A percentile compares a stretch with the other conserved stretches of the same genome.
Evolutionary conservation across 1,140 invertebrate species (phyloP).

Genomic region (Apolygus lucorum): DNA sequence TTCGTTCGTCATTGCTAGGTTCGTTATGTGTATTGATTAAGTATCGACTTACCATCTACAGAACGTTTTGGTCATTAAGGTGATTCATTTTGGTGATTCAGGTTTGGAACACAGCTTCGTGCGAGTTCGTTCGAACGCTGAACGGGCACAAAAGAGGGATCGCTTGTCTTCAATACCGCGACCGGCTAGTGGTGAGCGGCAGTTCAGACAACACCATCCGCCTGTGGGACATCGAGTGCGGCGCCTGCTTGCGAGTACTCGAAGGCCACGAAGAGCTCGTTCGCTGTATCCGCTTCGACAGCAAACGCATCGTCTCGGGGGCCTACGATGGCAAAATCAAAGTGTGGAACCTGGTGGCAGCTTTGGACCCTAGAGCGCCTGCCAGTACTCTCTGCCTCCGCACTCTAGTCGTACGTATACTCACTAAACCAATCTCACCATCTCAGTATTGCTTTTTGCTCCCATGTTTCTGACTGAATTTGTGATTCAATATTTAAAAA

Average conservation of each 20-base stretch:
- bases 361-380: conserved; percentile 87
- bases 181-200: conserved; percentile 94
- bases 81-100: too few species aligned
- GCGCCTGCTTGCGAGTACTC: conserved; percentile 90
- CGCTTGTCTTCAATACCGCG: conserved; percentile 96
- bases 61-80: too few species aligned
- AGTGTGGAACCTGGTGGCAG: conserved; percentile 97
- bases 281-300: conserved; percentile 93
- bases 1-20: too few species aligned
- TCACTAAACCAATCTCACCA: too few species aligned
- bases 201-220: conserved; percentile 98
- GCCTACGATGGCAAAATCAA: conserved; percentile 99
- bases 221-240: conserved; percentile 99
- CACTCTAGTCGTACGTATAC: conserved; percentile 83
- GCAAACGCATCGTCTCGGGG: conserved; percentile 96
- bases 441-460: too few species aligned
- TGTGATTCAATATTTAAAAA: too few species aligned
- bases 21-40: too few species aligned
- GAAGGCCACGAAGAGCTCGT: conserved; percentile 99
- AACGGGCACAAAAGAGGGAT: conserved; percentile 99
- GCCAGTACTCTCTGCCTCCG: conserved; percentile 86
- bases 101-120: conserved; percentile 93
- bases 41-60: too few species aligned
- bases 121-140: conserved; percentile 97
- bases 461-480: too few species aligned